Evolutionary conservation across 2,888 invertebrate species (phyloP).

Genomic region (Danaus chrysippus): DNA sequence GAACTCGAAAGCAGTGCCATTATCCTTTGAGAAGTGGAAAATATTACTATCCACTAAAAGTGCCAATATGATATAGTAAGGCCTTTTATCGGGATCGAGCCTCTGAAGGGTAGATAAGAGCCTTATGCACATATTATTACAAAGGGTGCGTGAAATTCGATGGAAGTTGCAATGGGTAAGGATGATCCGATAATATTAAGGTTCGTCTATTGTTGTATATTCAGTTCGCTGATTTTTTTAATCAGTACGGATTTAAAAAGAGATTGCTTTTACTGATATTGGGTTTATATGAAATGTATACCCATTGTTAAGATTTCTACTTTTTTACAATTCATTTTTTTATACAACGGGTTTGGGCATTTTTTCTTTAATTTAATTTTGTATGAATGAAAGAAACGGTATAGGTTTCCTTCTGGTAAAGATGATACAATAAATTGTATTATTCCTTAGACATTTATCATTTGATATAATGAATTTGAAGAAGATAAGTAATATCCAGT

Average conservation of each 20-base stretch:
- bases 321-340: background rate
- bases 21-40: conserved; percentile 63
- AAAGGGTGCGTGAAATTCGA: conserved; percentile 75
- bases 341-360: too few relatives aligned
- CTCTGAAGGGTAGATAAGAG: conserved; percentile 64
- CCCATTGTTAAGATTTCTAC: background rate
- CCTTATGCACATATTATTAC: conserved; percentile 61
- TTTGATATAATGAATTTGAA: background rate
- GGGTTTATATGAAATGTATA: conserved; percentile 4
- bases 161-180: conserved; percentile 60
- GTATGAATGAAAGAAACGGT: too few relatives aligned
- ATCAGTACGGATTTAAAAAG: conserved; percentile 42
- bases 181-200: conserved; percentile 60
- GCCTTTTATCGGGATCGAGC: conserved; percentile 55
- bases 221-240: conserved; percentile 40
- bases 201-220: conserved; percentile 33
- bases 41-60: conserved; percentile 64
- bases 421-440: too few relatives aligned
- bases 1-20: conserved; percentile 38
- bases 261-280: conserved; percentile 14
- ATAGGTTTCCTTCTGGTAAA: too few relatives aligned
- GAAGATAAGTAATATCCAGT: background rate
- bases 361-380: too few relatives aligned
- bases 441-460: too few relatives aligned
- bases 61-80: conserved; percentile 74